Conservation (phyloP, 2,888 invertebrate genomes). For the Gordius sp. region DNA sequence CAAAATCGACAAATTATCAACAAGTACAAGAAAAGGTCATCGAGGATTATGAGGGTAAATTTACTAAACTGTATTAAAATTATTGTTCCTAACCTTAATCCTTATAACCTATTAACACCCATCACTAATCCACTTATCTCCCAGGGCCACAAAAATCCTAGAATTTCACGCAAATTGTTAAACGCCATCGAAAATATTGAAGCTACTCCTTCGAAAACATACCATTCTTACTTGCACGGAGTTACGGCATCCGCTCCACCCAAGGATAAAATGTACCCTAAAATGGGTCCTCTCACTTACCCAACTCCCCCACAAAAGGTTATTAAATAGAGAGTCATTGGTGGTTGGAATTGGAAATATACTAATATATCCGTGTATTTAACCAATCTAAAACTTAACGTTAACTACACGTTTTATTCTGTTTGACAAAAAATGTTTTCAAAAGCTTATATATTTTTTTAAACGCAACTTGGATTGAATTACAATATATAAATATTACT, state of each 20-base stretch:
- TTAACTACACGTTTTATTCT: too few relatives aligned
- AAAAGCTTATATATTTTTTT: too few relatives aligned
- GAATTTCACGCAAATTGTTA: neutral
- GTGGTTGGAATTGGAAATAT: too few relatives aligned
- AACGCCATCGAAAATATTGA: too few relatives aligned
- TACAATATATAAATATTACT: too few relatives aligned
- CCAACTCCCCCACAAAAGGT: too few relatives aligned
- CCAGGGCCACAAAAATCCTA: slow-evolving; percentile 8
- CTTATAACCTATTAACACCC: neutral
- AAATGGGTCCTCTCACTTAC: too few relatives aligned
- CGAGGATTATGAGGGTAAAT: neutral
- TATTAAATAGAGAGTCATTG: too few relatives aligned
- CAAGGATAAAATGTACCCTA: too few relatives aligned
- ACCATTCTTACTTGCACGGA: neutral
- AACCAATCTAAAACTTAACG: neutral
- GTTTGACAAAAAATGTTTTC: too few relatives aligned
- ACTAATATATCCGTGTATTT: neutral
- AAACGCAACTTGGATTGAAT: too few relatives aligned
- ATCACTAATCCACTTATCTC: too few relatives aligned
- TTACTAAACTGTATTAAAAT: neutral
- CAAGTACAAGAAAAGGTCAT: neutral
- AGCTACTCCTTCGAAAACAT: neutral
- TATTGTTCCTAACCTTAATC: neutral
- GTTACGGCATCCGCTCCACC: neutral
- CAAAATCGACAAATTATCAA: slow-evolving; percentile 8